Conservation (phyloP, 1,140 invertebrate species). For the Megathymus violae region DNA sequence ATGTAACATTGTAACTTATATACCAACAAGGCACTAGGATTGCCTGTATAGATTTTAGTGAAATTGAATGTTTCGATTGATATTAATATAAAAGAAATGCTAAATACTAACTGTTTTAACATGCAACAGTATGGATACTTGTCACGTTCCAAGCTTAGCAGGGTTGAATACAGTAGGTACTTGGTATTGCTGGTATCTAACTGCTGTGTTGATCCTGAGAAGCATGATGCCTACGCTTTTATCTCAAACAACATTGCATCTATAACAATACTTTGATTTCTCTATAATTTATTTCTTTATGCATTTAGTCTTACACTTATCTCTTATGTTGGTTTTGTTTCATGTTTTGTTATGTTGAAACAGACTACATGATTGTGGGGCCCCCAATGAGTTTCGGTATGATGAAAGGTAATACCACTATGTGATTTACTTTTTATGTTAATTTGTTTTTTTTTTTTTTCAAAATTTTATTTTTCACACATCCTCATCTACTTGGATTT, state of each 20-base stretch:
- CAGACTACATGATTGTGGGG: conserved; percentile 90
- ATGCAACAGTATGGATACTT: conserved; percentile 59
- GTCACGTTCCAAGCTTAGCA: conserved; percentile 63
- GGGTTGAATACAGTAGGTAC: conserved; percentile 55
- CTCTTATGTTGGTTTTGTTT: conserved; percentile 84
- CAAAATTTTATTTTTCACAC: conserved; percentile 67
- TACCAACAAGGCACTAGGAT: conserved; percentile 41
- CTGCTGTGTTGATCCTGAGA: conserved; percentile 58
- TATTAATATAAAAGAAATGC: conserved; percentile 38
- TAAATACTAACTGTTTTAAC: conserved; percentile 77
- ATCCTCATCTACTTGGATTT: conserved; percentile 62
- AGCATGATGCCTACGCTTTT: conserved; percentile 77
- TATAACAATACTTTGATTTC: conserved; percentile 64
- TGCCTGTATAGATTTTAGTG: conserved; percentile 46
- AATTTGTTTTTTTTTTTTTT: conserved; percentile 60
- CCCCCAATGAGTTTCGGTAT: conserved; percentile 90
- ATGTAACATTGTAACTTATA: conserved; percentile 12
- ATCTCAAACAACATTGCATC: conserved; percentile 66
- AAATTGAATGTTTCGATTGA: conserved; percentile 58
- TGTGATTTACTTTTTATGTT: conserved; percentile 55
- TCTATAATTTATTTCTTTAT: conserved; percentile 65
- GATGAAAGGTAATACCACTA: conserved; percentile 88
- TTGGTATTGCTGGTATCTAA: conserved; percentile 75
- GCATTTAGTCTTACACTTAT: conserved; percentile 69
- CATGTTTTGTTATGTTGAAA: conserved; percentile 85